Percentiles rank a stretch among this genome's conserved stretches.
Conservation (phyloP, 2,888 invertebrate genomes). For the Acleris holmiana region DNA sequence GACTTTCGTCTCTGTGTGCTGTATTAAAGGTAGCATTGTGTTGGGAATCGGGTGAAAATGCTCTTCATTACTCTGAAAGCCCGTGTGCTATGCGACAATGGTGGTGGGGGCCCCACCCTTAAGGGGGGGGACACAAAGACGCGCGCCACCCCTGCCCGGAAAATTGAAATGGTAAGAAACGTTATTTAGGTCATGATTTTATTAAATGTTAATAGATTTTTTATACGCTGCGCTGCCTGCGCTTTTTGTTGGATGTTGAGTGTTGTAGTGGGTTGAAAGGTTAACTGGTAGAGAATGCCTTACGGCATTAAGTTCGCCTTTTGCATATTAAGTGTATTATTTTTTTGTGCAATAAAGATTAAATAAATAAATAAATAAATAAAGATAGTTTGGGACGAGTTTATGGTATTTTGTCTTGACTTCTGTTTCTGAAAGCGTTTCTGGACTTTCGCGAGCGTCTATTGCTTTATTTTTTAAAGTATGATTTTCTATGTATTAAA, state of each 20-base stretch:
- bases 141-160: conserved; percentile 78
- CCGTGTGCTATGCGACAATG: conserved; percentile 83
- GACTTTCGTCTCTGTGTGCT: conserved; percentile 78
- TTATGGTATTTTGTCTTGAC: too few relatives aligned
- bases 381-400: too few relatives aligned
- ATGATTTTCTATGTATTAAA: too few relatives aligned
- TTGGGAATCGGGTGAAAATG: conserved; percentile 84
- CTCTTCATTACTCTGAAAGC: conserved; percentile 86
- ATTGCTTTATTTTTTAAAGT: too few relatives aligned
- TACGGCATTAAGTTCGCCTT: too few relatives aligned
- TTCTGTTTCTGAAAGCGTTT: too few relatives aligned
- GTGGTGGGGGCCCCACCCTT: conserved; percentile 50
- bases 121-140: conserved; percentile 68
- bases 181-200: conserved; percentile 83
- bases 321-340: too few relatives aligned
- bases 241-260: conserved; percentile 14
- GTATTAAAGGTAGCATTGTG: conserved; percentile 81
- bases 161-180: conserved; percentile 83
- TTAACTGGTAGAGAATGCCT: too few relatives aligned
- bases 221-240: conserved; percentile 43
- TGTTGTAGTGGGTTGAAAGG: not conserved
- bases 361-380: too few relatives aligned
- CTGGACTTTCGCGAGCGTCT: too few relatives aligned
- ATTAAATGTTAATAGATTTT: conserved; percentile 79
- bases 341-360: too few relatives aligned